A percentile compares a stretch with the other conserved stretches of the same genome.
Conservation (phyloP, 2,888 invertebrate species). For the Oeneis ivallda region DNA sequence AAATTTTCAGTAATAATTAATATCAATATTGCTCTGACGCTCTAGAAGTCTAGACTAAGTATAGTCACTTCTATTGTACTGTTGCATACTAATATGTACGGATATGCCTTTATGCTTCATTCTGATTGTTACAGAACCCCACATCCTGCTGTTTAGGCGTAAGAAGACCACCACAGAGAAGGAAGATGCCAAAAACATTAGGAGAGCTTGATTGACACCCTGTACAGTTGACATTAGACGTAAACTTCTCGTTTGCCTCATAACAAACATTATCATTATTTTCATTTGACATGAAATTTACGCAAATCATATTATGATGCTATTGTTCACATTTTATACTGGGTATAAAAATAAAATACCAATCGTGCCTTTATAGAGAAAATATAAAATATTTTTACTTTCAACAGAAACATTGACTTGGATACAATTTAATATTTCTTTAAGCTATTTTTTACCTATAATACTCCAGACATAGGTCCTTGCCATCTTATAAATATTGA, state of each 20-base stretch:
- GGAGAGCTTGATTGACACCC: constrained; percentile 45
- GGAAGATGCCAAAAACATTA: constrained; percentile 40
- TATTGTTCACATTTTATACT: neutral
- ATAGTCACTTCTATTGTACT: no score
- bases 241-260: constrained; percentile 54
- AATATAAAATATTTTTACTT: constrained; percentile 3
- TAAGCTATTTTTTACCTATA: neutral
- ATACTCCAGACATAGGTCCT: neutral
- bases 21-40: no score
- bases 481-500: neutral
- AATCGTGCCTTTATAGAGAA: constrained; percentile 7
- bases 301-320: neutral
- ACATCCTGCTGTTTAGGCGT: constrained; percentile 92
- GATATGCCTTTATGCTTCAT: no score
- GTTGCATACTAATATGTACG: no score
- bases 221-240: constrained; percentile 57
- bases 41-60: no score
- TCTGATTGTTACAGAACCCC: constrained; percentile 87
- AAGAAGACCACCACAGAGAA: constrained; percentile 82
- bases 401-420: neutral
- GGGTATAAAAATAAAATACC: neutral
- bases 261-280: constrained; percentile 43
- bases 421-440: neutral
- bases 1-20: no score
- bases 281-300: constrained; percentile 6